These are phyloP conservation scores for Sitodiplosis mosellana DNA, from an alignment of 1,140 invertebrate species.

Conservation along the genomic window DNA sequence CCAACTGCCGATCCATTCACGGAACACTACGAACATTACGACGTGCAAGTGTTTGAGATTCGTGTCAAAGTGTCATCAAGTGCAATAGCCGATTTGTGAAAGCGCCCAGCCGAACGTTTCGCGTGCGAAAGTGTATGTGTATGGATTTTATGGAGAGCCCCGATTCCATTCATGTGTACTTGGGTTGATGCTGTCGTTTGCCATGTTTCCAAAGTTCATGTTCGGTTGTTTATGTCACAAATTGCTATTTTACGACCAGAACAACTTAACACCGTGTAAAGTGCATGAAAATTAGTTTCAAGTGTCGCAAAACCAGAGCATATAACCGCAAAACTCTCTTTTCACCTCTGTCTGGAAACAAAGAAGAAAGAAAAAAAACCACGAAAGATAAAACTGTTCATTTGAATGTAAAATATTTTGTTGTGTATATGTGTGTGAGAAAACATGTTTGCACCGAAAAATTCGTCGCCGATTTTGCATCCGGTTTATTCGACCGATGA, in stretches of 20 bases:
- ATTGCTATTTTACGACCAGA: background rate
- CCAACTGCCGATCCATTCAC: no score
- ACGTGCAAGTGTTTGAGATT: no score
- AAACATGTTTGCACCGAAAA: constrained; percentile 23
- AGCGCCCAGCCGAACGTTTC: background rate
- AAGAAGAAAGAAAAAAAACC: background rate
- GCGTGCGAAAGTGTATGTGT: no score
- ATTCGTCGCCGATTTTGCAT: constrained; percentile 18
- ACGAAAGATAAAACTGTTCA: background rate
- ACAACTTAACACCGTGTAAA: background rate
- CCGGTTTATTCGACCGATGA: constrained; percentile 22
- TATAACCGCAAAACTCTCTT: background rate
- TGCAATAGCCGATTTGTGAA: background rate
- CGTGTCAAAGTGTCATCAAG: no score
- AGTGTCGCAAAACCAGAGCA: background rate
- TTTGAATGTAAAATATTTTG: background rate
- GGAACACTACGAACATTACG: no score
- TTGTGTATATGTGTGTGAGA: background rate
- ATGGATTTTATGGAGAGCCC: no score
- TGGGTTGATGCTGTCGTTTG: no score
- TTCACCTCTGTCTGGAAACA: background rate
- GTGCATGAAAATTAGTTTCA: background rate
- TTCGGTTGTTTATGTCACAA: background rate
- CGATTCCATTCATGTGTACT: no score
- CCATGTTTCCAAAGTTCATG: no score